These are phyloP conservation scores for Argyresthia goedartella DNA, from an alignment of 2,888 invertebrate genomes.

Conservation along the genomic window DNA sequence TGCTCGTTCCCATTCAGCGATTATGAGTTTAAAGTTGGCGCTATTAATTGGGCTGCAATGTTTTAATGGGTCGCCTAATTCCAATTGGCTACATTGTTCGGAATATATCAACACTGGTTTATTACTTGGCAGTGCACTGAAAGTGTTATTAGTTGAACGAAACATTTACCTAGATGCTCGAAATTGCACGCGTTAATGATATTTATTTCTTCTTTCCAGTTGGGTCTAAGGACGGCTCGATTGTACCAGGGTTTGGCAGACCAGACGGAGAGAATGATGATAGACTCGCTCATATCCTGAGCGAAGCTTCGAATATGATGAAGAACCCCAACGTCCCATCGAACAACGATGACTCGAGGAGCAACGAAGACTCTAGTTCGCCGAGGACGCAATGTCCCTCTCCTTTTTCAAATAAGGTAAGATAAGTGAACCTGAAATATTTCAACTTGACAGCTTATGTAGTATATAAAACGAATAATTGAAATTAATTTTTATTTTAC, in stretches of 20 bases:
- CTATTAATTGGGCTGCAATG: slow-evolving; percentile 41
- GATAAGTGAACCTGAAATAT: not conserved
- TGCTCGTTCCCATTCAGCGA: slow-evolving; percentile 57
- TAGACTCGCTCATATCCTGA: slow-evolving; percentile 92
- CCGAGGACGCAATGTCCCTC: slow-evolving; percentile 83
- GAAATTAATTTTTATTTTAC: slow-evolving; percentile 23
- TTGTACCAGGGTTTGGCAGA: slow-evolving; percentile 81
- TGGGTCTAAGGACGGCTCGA: slow-evolving; percentile 85
- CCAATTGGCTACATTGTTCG: slow-evolving; percentile 37
- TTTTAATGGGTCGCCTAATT: slow-evolving; percentile 65
- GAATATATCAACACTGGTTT: slow-evolving; percentile 28
- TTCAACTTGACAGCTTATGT: not conserved
- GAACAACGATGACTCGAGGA: slow-evolving; percentile 74
- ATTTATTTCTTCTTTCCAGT: slow-evolving; percentile 37
- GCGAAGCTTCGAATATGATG: slow-evolving; percentile 93
- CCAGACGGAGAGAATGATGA: slow-evolving; percentile 88
- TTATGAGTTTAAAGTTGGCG: slow-evolving; percentile 40
- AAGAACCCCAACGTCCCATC: slow-evolving; percentile 70
- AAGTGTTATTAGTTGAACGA: not conserved
- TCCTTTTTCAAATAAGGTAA: slow-evolving; percentile 81
- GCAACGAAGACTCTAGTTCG: slow-evolving; percentile 87
- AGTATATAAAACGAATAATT: no score
- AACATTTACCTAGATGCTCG: not conserved
- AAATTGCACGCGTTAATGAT: not conserved
- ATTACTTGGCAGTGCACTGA: slow-evolving; percentile 55